A percentile compares a stretch with the other conserved stretches of the same genome.
Evolutionary conservation across 2,888 invertebrate genomes (phyloP).

Genomic region (Xanthia icteritia): DNA sequence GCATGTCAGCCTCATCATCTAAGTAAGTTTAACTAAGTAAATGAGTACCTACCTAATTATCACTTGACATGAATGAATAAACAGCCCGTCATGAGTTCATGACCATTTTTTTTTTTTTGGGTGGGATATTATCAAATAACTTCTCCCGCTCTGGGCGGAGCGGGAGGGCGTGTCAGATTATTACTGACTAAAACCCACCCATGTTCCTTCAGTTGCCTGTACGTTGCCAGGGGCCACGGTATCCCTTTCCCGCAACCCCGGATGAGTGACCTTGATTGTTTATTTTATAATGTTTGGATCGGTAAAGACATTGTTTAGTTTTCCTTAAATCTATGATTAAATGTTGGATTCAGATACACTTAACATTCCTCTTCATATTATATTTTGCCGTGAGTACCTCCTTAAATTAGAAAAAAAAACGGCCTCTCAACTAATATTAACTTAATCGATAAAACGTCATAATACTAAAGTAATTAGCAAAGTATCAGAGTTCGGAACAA

Average conservation of each 20-base stretch:
- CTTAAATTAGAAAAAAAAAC: background rate
- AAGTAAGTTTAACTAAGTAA: background rate
- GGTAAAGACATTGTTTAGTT: background rate
- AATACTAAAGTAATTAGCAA: conserved; percentile 42
- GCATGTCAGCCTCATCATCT: too few relatives aligned
- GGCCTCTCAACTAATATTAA: background rate
- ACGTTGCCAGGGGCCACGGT: too few relatives aligned
- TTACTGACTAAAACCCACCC: too few relatives aligned
- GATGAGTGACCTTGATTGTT: too few relatives aligned
- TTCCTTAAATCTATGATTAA: background rate
- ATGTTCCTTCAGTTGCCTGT: too few relatives aligned
- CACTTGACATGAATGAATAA: background rate
- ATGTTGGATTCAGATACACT: background rate
- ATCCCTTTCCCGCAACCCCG: too few relatives aligned
- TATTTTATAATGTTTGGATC: background rate
- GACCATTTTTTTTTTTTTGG: too few relatives aligned
- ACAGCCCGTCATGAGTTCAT: background rate
- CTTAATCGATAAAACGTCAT: conserved; percentile 21
- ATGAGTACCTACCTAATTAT: background rate
- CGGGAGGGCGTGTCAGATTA: too few relatives aligned
- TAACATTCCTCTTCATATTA: background rate
- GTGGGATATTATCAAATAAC: too few relatives aligned
- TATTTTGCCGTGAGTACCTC: background rate
- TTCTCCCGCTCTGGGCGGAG: too few relatives aligned
- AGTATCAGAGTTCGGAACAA: conserved; percentile 55